phyloP scores from a whole-genome alignment of 37 sponge, comb jelly and placozoan genomes.

The Oscarella lobularis region DNA sequence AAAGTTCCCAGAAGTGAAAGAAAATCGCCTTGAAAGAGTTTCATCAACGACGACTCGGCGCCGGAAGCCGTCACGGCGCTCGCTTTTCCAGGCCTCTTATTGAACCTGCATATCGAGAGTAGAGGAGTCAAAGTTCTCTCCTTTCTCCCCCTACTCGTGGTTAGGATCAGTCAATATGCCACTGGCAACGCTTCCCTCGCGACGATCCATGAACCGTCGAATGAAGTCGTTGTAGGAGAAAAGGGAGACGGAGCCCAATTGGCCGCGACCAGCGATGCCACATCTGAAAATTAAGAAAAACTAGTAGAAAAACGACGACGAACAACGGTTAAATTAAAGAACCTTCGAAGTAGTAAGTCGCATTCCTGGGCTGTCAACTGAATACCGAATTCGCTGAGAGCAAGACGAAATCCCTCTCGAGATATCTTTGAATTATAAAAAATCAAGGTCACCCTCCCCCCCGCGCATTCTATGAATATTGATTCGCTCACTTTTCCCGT shows the following conservation, averaged over 20 bases:
- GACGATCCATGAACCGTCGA: not conserved
- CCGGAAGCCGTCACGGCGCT: not conserved
- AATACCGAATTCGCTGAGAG: not conserved
- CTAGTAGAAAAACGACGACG: no score
- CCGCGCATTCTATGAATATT: not conserved
- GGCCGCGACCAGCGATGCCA: not conserved
- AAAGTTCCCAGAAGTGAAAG: slow-evolving; percentile 30
- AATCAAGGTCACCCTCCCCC: not conserved
- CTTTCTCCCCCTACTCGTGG: not conserved
- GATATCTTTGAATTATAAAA: not conserved
- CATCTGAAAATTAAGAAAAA: not conserved
- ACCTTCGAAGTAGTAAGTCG: not conserved
- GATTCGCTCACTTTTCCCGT: not conserved
- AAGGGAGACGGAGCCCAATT: no score
- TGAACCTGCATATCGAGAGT: no score
- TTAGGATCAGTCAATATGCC: not conserved
- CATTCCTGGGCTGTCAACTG: not conserved
- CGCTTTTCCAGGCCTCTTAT: not conserved
- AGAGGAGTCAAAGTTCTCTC: no score
- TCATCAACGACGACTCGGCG: not conserved
- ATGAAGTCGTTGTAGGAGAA: not conserved
- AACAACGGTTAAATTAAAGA: no score
- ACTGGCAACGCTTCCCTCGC: not conserved
- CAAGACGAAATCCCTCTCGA: not conserved
- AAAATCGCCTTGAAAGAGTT: slow-evolving; percentile 34